Conservation (phyloP, 2,797 vertebrate species). For the Choloepus didactylus region DNA sequence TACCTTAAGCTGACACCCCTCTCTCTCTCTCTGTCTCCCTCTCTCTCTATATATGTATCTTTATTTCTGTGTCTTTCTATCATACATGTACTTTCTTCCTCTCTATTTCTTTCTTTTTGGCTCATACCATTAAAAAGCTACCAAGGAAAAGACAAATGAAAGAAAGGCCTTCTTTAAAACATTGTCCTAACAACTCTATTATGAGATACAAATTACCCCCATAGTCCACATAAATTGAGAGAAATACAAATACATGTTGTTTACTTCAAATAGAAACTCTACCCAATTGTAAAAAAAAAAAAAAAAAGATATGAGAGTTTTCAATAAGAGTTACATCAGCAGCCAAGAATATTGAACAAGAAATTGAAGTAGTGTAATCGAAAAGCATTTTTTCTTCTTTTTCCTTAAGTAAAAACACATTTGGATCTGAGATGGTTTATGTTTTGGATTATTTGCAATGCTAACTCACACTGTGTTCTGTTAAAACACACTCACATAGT, state of each 20-base stretch:
- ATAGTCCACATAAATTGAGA: background rate
- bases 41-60: no score
- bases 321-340: background rate
- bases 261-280: conserved; percentile 46
- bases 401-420: background rate
- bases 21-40: background rate
- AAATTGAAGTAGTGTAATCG: conserved; percentile 12
- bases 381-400: conserved; percentile 1
- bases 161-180: background rate
- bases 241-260: conserved; percentile 47
- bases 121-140: background rate
- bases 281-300: background rate
- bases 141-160: conserved; percentile 7
- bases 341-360: background rate
- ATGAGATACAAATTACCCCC: background rate
- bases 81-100: no score
- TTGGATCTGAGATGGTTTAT: conserved; percentile 28
- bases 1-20: background rate
- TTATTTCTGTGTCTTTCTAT: no score
- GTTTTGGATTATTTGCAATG: conserved; percentile 42
- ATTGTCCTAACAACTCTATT: background rate
- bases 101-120: no score
- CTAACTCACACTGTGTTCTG: background rate
- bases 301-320: background rate
- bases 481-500: background rate